Percentiles rank a stretch among this genome's conserved stretches.
Conservation (phyloP, 2,797 vertebrate genomes). For the Acomys russatus region DNA sequence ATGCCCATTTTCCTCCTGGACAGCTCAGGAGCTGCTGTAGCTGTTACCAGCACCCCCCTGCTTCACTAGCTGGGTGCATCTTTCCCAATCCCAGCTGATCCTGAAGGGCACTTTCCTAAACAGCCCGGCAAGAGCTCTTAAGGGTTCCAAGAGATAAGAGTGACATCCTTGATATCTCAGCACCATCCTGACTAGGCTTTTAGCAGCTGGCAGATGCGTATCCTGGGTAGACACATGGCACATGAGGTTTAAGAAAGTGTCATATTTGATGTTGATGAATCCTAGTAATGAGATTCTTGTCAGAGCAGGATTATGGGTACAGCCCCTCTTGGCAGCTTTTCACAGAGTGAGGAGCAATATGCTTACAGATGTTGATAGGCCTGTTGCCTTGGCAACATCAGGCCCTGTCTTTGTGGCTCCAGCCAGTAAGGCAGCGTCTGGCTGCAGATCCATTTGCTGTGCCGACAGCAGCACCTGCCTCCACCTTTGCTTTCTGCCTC, state of each 20-base stretch:
- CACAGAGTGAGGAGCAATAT: constrained; percentile 55
- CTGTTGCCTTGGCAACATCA: constrained; percentile 68
- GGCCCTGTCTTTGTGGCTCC: constrained; percentile 44
- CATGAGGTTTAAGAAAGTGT: constrained; percentile 77
- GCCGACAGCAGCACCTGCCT: constrained; percentile 63
- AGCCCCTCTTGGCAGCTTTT: constrained; percentile 76
- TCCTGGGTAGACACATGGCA: constrained; percentile 74
- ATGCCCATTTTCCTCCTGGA: background rate
- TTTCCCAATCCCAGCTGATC: background rate
- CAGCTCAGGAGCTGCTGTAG: background rate
- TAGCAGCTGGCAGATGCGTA: constrained; percentile 69
- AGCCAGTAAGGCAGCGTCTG: constrained; percentile 69
- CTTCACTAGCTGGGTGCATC: background rate
- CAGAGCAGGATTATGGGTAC: constrained; percentile 59
- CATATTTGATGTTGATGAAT: constrained; percentile 78
- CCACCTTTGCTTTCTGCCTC: constrained; percentile 32
- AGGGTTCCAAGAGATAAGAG: constrained; percentile 43
- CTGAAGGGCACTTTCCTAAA: background rate
- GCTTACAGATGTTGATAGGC: constrained; percentile 45
- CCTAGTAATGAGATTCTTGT: constrained; percentile 77
- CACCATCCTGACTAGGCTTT: constrained; percentile 52
- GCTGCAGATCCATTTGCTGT: constrained; percentile 52
- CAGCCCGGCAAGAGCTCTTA: background rate
- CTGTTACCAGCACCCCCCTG: background rate
- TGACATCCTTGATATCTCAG: background rate